Evolutionary conservation across 2,888 invertebrate species (phyloP).

Genomic region (Lycocerus yunnanus): DNA sequence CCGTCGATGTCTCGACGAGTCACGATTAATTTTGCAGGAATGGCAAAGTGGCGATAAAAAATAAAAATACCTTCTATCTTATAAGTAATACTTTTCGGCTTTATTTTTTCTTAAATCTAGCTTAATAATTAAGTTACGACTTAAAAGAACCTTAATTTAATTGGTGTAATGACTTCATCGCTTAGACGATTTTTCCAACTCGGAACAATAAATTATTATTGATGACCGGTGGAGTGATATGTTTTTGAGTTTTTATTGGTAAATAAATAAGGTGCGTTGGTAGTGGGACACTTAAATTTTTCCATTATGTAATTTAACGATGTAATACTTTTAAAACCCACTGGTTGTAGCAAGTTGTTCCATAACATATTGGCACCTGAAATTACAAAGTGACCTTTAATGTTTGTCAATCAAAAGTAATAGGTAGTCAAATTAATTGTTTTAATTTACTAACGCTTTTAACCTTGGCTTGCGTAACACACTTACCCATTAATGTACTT

Average conservation of each 20-base stretch:
- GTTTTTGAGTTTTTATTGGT: conserved; percentile 62
- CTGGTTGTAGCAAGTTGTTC: conserved; percentile 74
- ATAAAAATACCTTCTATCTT: neutral
- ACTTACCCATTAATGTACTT: neutral
- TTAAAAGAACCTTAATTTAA: neutral
- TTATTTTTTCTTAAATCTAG: neutral
- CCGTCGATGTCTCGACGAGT: neutral
- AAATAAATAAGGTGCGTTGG: conserved; percentile 66
- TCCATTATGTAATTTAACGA: conserved; percentile 64
- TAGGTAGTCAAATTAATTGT: neutral
- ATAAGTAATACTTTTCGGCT: neutral
- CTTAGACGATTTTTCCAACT: neutral
- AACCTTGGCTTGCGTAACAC: neutral
- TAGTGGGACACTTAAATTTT: conserved; percentile 65
- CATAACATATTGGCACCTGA: conserved; percentile 73
- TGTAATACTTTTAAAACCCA: conserved; percentile 65
- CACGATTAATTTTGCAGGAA: neutral
- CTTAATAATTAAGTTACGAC: neutral
- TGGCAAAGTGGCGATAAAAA: neutral
- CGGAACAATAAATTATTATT: conserved; percentile 41
- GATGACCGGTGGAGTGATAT: conserved; percentile 55
- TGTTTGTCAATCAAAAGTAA: neutral
- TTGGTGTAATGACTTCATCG: neutral
- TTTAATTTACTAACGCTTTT: neutral
- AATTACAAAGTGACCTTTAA: conserved; percentile 16